These are phyloP conservation scores for Coecobrya sp. DNA, from an alignment of 2,888 invertebrate genomes.

Conservation along the genomic window DNA sequence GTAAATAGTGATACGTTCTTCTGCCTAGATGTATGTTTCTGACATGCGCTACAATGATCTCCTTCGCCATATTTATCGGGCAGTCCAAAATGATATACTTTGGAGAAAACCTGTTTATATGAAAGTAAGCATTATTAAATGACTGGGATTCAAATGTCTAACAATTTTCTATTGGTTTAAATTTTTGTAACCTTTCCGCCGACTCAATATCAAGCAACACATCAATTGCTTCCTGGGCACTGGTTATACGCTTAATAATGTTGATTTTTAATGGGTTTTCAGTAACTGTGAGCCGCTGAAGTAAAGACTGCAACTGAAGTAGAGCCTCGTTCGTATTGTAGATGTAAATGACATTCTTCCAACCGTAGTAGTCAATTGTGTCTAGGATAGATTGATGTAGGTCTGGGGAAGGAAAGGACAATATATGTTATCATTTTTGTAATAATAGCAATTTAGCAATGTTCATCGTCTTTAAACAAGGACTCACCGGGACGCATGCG, in stretches of 20 bases:
- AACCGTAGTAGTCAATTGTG: conserved; percentile 96
- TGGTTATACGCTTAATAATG: conserved; percentile 95
- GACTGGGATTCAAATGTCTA: not conserved
- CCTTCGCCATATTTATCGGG: conserved; percentile 96
- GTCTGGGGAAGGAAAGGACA: no score
- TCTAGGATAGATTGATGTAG: conserved; percentile 98
- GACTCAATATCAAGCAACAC: conserved; percentile 95
- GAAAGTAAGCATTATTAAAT: not conserved
- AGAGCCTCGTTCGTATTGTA: conserved; percentile 97
- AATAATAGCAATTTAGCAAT: no score
- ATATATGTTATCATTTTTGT: no score
- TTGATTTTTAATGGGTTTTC: conserved; percentile 95
- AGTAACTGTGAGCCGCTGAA: conserved; percentile 95
- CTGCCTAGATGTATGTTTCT: conserved; percentile 95
- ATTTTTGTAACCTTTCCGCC: conserved; percentile 90
- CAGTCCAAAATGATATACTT: conserved; percentile 97
- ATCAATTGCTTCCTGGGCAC: conserved; percentile 95
- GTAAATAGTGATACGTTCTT: conserved; percentile 96
- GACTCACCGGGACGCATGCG: conserved; percentile 98
- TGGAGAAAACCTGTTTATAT: conserved; percentile 91
- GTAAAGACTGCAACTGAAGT: conserved; percentile 96
- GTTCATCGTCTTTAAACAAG: no score
- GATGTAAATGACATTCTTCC: conserved; percentile 96
- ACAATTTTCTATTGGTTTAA: no score
- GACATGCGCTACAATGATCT: conserved; percentile 96